Conservation (phyloP, 2,797 vertebrate genomes). For the Sebastiscus tertius region DNA sequence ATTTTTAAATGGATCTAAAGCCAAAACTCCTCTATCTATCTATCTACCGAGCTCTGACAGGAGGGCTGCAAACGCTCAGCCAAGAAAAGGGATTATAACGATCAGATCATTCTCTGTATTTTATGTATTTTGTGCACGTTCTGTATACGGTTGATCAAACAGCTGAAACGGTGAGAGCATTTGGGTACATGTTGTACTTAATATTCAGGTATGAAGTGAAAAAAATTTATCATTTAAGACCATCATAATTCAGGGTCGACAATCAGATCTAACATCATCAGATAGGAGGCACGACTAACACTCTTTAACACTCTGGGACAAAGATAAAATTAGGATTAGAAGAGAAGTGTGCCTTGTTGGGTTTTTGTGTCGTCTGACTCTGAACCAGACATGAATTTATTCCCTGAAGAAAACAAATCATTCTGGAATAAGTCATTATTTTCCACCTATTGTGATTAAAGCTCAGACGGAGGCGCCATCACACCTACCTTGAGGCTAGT, state of each 20-base stretch:
- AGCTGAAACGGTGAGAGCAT: neutral
- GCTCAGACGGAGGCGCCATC: neutral
- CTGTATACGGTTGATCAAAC: neutral
- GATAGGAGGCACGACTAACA: neutral
- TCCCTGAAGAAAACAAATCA: neutral
- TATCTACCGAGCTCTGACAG: neutral
- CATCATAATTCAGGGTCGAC: neutral
- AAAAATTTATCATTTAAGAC: neutral
- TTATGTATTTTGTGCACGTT: neutral
- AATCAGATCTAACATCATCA: neutral
- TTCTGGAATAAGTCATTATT: neutral
- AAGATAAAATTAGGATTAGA: neutral
- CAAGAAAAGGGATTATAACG: neutral
- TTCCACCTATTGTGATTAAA: neutral
- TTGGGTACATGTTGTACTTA: neutral
- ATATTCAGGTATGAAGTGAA: neutral
- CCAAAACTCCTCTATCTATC: constrained; percentile 25
- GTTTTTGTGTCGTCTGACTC: neutral
- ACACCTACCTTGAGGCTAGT: constrained; percentile 92
- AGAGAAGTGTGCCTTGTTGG: neutral
- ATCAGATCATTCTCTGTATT: neutral
- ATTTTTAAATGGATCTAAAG: constrained; percentile 55
- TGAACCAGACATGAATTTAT: neutral
- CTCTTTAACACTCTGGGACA: neutral
- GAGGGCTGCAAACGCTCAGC: constrained; percentile 4